Evolutionary conservation across 37 sponge, comb jelly and placozoan genomes (phyloP), one percentile per base, ranked within the genome.

Genomic region (Corticium candelabrum): DNA sequence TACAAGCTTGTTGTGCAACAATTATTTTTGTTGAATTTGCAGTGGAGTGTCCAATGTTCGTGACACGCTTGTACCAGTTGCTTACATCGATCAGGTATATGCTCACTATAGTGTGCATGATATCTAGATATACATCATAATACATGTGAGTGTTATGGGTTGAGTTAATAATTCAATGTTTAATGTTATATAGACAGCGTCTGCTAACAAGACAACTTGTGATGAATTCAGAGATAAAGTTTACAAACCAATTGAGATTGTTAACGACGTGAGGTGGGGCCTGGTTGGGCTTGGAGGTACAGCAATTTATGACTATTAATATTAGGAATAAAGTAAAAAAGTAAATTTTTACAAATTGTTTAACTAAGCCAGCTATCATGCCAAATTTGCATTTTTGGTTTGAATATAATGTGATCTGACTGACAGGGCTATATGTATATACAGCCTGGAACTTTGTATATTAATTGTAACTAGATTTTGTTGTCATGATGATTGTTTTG

Each of bases 1-100:
- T 32, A 89, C 68, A 41, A 76, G 37, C 88, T 86, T 37, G 89
- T 87, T n/a, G 89, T 87, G 83, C 37, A 85, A 4, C 79, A 89
- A 34, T 90, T 89, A 41, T 31, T 89, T 69, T 89, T 89, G 57
- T 3, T 93, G 15, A 56, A 35, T 31, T 68, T 93, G 37, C 5
- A 43, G 37, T 32, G 39, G 37, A 41, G 62, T 50, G 62, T 50
- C 62, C 15, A 50, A 50, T 27, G 62, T 50, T 11, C 11, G 62
- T 27, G 15, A 50, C 62, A 50, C 62, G 11, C 21, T 50, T 50
- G 62, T 50, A 21, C 62, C 62, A 21, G 21, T 50, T 50, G 11
- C 21, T 21, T 50, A 27, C 62, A 21, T 21, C 21, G 62, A 50
- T 27, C 15, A 50, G 62, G 62, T 50, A 50, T 27, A 50, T 21